Conservation (phyloP, 2,888 invertebrate species). For the Branchipolynoe longqiensis region DNA sequence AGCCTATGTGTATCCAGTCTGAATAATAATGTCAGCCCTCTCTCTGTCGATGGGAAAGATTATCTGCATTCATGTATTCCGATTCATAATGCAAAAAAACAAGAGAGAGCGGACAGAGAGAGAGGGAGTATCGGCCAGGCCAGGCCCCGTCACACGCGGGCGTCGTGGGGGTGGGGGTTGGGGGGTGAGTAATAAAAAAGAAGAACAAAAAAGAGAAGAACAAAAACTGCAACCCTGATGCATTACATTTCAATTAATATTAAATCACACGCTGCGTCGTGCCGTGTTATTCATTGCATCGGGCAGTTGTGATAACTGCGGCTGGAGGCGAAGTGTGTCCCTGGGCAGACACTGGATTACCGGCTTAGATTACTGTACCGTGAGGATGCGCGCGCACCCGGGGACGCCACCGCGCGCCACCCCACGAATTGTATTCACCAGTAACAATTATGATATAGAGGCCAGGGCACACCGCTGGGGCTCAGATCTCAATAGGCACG, state of each 20-base stretch:
- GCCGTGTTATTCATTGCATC: conserved; percentile 35
- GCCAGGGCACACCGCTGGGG: background rate
- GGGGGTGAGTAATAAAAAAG: too few relatives aligned
- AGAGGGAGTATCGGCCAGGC: too few relatives aligned
- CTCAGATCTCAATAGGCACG: background rate
- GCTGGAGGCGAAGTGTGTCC: background rate
- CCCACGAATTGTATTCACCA: conserved; percentile 31
- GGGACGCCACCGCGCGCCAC: background rate
- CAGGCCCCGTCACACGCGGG: too few relatives aligned
- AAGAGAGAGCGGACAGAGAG: too few relatives aligned
- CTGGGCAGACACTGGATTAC: conserved; percentile 1
- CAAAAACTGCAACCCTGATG: too few relatives aligned
- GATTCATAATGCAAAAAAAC: too few relatives aligned
- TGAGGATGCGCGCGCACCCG: background rate
- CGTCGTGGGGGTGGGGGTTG: background rate
- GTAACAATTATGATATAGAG: conserved; percentile 40
- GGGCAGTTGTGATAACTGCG: conserved; percentile 44
- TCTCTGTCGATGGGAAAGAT: background rate
- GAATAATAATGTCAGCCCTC: conserved; percentile 12
- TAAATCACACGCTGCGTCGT: conserved; percentile 40
- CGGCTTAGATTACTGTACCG: background rate
- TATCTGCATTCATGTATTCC: conserved; percentile 43
- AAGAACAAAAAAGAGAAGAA: too few relatives aligned
- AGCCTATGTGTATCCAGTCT: background rate
- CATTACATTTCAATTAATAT: conserved; percentile 49